Base-by-base conservation (phyloP, 2,888 invertebrate species). In the Caenorhabditis uteleia region DNA sequence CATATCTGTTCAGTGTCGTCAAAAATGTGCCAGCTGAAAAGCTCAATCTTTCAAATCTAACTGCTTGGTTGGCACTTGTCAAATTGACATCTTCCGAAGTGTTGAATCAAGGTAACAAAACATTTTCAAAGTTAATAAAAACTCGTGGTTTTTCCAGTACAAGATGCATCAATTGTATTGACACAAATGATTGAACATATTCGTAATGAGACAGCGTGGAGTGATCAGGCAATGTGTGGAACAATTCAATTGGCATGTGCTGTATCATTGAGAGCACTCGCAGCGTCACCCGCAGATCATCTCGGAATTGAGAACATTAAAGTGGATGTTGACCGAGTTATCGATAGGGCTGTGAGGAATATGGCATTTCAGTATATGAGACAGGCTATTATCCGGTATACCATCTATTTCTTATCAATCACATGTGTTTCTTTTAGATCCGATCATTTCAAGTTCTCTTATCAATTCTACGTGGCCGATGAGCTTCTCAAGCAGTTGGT, bases 201-300 rank as follows among this genome's bases (percentile, higher is more conserved):
- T 27, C 57, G 72, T 6, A 55, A 72, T 42, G 72, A 72, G 33
- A 72, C 69, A 4, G 39, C 46, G 7, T 72, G 72, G 72, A 29
- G 55, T 3, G 69, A 69, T 42, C 69, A 69, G 40, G 43, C 72
- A 12, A 53, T 72, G 51, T 72, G 72, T 36, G 72, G 69, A 45
- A 72, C 67, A 27, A 23, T 72, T 5, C 72, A 72, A 26, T 33
- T 72, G 20, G 69, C 69, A 0, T 69, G 66, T 46, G 69, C 69
- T 8, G 47, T 69, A 14, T 31, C 72, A 1, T 33, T 69, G 14
- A 54, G 62, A 47, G 51, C 69, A 5, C 40, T 69, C 33, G 66
- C 72, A 14, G 42, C 64, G 14, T 58, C 59, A n/a, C 66, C 69
- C 14, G 48, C 69, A 1, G 72, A 72, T 53, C 72, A 69, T 51